A percentile compares a stretch with the other conserved stretches of the same genome.
phyloP scores from a whole-genome alignment of 2,797 vertebrate genomes.

The Rhincodon typus region DNA sequence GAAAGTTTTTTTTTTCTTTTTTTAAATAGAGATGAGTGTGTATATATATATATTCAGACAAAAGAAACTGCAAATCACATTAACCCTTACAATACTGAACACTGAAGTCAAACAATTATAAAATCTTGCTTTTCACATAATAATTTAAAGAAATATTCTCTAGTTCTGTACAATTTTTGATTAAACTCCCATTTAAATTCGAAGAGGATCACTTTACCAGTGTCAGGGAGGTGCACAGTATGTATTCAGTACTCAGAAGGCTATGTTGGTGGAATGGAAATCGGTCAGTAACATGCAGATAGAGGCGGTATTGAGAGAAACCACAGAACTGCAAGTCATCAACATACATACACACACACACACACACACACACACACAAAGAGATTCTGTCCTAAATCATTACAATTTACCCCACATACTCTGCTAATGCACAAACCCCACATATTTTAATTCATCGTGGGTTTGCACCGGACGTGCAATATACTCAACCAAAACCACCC shows the following conservation, averaged over 20 bases:
- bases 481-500: background rate
- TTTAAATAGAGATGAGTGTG: background rate
- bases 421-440: background rate
- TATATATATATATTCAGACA: background rate
- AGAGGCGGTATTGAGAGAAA: conserved; percentile 46
- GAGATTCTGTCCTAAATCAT: background rate
- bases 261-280: background rate
- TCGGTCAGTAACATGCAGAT: conserved; percentile 56
- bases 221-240: background rate
- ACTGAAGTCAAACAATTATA: conserved; percentile 19
- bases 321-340: conserved; percentile 46
- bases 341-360: conserved; percentile 40
- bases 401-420: background rate
- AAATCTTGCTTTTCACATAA: conserved; percentile 9
- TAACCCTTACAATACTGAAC: conserved; percentile 15
- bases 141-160: conserved; percentile 31
- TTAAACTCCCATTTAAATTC: conserved; percentile 14
- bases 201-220: background rate
- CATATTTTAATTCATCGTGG: background rate
- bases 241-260: conserved; percentile 4
- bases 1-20: background rate
- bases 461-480: background rate
- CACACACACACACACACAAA: conserved; percentile 40
- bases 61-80: background rate
- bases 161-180: conserved; percentile 14